These are phyloP conservation scores for Upupa epops DNA, from an alignment of 2,113 vertebrate genomes.

Conservation along the genomic window DNA sequence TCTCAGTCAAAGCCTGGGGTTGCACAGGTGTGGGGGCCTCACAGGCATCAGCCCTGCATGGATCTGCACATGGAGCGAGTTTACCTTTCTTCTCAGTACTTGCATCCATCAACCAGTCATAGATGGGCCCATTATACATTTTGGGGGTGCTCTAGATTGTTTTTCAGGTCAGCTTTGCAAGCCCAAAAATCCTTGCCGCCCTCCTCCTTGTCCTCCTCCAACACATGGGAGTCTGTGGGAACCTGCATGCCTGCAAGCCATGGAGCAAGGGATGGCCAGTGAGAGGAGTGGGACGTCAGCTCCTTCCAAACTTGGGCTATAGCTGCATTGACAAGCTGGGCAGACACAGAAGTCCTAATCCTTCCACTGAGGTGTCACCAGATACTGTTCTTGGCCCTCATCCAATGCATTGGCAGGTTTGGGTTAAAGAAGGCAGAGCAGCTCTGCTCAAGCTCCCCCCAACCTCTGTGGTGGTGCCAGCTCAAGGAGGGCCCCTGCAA, in stretches of 20 bases:
- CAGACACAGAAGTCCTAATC: not conserved
- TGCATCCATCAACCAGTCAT: not conserved
- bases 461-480: accelerated
- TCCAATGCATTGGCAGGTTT: accelerated
- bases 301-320: accelerated
- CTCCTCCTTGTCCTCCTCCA: not conserved
- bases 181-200: not conserved
- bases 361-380: not conserved
- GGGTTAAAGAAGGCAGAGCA: accelerated
- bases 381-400: accelerated
- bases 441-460: accelerated
- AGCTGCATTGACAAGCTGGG: not conserved
- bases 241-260: not conserved
- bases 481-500: accelerated
- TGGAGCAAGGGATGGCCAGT: not conserved
- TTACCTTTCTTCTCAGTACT: accelerated
- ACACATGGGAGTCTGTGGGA: accelerated
- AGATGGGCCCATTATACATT: not conserved
- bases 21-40: not conserved
- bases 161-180: not conserved
- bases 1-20: accelerated
- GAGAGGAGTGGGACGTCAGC: not conserved
- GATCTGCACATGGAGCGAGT: accelerated
- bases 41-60: not conserved
- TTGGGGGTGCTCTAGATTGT: not conserved